Conservation (phyloP, 2,888 invertebrate species). For the Tridacna gigas region DNA sequence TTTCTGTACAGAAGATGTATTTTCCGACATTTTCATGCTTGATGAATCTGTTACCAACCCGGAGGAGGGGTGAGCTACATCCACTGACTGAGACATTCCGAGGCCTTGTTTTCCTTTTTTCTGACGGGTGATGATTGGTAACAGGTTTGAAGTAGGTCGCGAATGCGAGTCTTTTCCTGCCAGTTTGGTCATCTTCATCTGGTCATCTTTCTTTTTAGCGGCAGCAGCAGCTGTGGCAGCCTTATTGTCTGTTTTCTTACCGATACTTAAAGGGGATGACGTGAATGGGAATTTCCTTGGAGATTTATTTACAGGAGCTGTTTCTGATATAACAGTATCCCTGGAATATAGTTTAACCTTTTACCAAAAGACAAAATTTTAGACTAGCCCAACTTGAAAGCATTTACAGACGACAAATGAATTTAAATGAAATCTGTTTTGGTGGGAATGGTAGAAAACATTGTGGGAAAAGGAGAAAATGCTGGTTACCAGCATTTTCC, state of each 20-base stretch:
- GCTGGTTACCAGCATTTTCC: too few species aligned
- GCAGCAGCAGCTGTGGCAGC: conserved; percentile 8
- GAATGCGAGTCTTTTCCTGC: conserved; percentile 34
- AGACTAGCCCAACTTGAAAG: neutral
- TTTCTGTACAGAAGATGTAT: conserved; percentile 27
- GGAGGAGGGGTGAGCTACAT: neutral
- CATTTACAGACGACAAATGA: neutral
- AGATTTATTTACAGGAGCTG: conserved; percentile 38
- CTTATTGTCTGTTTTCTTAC: conserved; percentile 48
- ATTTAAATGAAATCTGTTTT: neutral
- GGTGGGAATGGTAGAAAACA: neutral
- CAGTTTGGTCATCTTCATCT: conserved; percentile 41
- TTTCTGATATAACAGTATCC: conserved; percentile 59
- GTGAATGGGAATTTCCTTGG: conserved; percentile 61
- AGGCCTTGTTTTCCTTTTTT: conserved; percentile 42
- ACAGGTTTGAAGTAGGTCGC: conserved; percentile 32
- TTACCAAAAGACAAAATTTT: neutral
- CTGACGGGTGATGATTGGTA: conserved; percentile 59
- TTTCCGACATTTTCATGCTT: conserved; percentile 27
- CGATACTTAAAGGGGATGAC: conserved; percentile 58
- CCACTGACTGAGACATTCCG: neutral
- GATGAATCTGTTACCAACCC: conserved; percentile 4
- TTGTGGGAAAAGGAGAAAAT: too few species aligned
- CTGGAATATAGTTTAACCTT: conserved; percentile 31
- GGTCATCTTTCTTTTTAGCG: conserved; percentile 47